Evolutionary conservation across 2,888 invertebrate genomes (phyloP).

Genomic region (Drosophila histrio): DNA sequence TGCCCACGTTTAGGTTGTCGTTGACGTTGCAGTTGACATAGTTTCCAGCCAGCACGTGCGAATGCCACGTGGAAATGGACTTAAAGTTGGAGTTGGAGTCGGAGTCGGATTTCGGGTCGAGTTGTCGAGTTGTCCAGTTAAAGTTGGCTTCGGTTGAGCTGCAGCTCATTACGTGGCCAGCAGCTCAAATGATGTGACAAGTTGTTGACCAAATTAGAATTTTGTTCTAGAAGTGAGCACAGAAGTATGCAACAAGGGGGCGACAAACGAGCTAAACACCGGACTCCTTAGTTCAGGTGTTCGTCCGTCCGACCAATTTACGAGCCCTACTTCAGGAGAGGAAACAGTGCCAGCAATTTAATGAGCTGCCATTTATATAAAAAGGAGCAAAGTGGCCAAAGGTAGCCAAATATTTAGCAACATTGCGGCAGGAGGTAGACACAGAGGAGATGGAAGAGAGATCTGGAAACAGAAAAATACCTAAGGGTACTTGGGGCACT

Average conservation of each 20-base stretch:
- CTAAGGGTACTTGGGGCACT: constrained; percentile 5
- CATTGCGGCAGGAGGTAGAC: constrained; percentile 30
- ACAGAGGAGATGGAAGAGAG: constrained; percentile 16
- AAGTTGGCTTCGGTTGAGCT: constrained; percentile 54
- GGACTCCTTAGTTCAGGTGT: constrained; percentile 11
- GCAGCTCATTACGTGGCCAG: constrained; percentile 76
- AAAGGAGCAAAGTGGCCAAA: constrained; percentile 69
- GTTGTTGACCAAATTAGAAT: constrained; percentile 70
- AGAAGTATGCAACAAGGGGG: constrained; percentile 32
- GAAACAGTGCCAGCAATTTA: constrained; percentile 73
- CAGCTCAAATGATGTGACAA: constrained; percentile 72
- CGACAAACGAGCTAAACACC: constrained; percentile 34
- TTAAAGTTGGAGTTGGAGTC: constrained; percentile 18
- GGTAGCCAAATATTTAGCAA: constrained; percentile 79
- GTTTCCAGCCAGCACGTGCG: constrained; percentile 63
- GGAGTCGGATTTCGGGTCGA: constrained; percentile 23
- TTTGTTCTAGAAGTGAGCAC: constrained; percentile 37
- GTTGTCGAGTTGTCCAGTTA: constrained; percentile 28
- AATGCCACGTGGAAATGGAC: constrained; percentile 41
- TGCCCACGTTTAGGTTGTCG: neutral
- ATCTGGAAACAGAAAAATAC: constrained; percentile 1
- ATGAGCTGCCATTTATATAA: constrained; percentile 79
- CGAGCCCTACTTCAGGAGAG: constrained; percentile 38
- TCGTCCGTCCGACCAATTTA: constrained; percentile 66
- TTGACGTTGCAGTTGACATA: constrained; percentile 57